Evolutionary conservation across 35 echinoderm and acorn worm species (phyloP), one percentile per base, ranked within the genome.

Genomic region (Lytechinus variegatus): DNA sequence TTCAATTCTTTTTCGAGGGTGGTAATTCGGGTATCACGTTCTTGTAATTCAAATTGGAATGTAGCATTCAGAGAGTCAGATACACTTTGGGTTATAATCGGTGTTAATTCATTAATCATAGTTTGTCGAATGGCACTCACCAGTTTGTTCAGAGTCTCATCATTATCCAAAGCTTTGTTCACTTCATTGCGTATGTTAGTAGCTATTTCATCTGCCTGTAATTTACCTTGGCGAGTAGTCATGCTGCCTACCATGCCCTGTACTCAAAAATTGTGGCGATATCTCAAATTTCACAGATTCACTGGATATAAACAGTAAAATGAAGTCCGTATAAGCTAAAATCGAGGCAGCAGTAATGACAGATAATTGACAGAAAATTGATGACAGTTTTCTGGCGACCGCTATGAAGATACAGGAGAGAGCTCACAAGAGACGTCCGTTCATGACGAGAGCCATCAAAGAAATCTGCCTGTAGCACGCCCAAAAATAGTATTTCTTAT

Each of bases 361-460:
- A 9, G 16, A 89, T 89, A 12, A 2, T 9, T 28, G 52, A 89
- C 27, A 28, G 27, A 27, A 8, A 52, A 44, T 89, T 89, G 8
- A 28, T 89, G 87, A 89, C 87, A 14, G 87, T 89, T 89, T 89
- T 89, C 52, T 4, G 87, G n/a, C 87, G 87, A 89, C 87, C n/a
- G 8, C 10, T 13, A 24, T 28, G 8, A 2, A 56, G 87, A 3
- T 3, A 28, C 5, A 28, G 33, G 87, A 89, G 87, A 19, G 27
- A 89, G 27, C 52, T 89, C 52, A 89, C 27, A 89, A 89, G 12
- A 27, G n/a, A 89, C 87, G 87, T 89, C 87, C 87, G 87, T 14
- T 19, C 87, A 89, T 89, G 87, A 28, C 87, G 87, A 89, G 58
- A 56, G n/a, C n/a, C n/a, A n/a, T n/a, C n/a, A n/a, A n/a, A n/a